These are phyloP conservation scores for Acanthopleura granulata DNA, from an alignment of 2,888 invertebrate genomes.

Conservation along the genomic window DNA sequence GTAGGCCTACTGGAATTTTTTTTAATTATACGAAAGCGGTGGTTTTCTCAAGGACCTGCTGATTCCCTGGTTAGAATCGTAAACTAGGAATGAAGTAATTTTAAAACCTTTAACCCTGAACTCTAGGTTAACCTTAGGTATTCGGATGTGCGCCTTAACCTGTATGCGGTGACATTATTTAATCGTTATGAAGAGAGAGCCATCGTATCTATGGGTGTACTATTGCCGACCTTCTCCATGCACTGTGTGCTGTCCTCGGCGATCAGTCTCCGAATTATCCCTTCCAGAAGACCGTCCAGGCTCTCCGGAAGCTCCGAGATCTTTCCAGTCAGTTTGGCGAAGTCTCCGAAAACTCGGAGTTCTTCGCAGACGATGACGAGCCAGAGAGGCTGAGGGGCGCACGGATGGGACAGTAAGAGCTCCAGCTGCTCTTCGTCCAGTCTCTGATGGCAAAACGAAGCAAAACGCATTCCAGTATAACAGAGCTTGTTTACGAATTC, in stretches of 20 bases:
- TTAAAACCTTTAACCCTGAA: no score
- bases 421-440: slow-evolving; percentile 52
- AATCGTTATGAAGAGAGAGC: background rate
- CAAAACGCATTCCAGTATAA: background rate
- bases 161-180: no score
- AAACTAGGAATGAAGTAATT: no score
- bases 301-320: slow-evolving; percentile 50
- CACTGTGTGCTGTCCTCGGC: slow-evolving; percentile 52
- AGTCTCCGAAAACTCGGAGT: slow-evolving; percentile 63
- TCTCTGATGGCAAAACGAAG: slow-evolving; percentile 41
- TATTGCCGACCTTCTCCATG: slow-evolving; percentile 49
- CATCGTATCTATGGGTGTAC: background rate
- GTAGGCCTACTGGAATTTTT: no score
- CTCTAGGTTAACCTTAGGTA: no score
- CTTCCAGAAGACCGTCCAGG: slow-evolving; percentile 46
- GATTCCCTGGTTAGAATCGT: no score
- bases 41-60: no score
- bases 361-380: slow-evolving; percentile 60
- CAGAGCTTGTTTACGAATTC: no score
- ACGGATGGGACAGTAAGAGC: slow-evolving; percentile 42
- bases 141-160: no score
- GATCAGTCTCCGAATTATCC: slow-evolving; percentile 48
- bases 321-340: slow-evolving; percentile 49
- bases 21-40: no score
- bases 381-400: slow-evolving; percentile 59